Conservation (phyloP, 2,797 vertebrate species). For the Nothura maculosa region DNA sequence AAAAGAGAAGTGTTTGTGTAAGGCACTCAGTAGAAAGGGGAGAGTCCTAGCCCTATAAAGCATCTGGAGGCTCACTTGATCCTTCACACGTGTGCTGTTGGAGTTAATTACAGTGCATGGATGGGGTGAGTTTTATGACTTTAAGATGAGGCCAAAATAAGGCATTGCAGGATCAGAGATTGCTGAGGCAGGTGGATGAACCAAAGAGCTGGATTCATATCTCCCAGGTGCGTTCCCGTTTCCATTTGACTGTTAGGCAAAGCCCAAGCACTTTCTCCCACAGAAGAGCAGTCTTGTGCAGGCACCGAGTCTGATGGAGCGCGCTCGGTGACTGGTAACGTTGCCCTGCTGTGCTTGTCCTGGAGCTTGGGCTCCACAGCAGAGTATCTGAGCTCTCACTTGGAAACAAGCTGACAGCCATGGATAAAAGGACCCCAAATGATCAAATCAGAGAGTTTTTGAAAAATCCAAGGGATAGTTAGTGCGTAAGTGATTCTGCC, state of each 20-base stretch:
- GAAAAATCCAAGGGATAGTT: neutral
- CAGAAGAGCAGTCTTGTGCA: neutral
- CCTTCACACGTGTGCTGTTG: neutral
- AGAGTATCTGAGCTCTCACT: neutral
- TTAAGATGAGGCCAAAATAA: neutral
- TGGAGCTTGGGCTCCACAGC: neutral
- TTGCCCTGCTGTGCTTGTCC: neutral
- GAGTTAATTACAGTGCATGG: neutral
- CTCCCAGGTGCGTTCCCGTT: accelerated
- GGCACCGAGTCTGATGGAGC: neutral
- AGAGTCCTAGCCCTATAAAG: neutral
- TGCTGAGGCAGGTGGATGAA: neutral
- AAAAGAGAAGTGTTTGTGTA: conserved; percentile 26
- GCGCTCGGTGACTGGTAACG: neutral
- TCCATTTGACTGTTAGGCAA: neutral
- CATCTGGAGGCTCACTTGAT: neutral
- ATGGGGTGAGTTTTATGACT: neutral
- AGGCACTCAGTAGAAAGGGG: conserved; percentile 10
- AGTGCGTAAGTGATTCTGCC: conserved; percentile 9
- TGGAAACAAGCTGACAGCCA: neutral
- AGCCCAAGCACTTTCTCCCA: neutral
- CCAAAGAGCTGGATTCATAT: neutral
- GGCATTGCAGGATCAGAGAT: neutral
- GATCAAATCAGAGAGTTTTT: conserved; percentile 41
- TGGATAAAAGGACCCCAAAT: conserved; percentile 10